Conservation (phyloP, 2,888 invertebrate species). For the Lasioglossum marginatum region DNA sequence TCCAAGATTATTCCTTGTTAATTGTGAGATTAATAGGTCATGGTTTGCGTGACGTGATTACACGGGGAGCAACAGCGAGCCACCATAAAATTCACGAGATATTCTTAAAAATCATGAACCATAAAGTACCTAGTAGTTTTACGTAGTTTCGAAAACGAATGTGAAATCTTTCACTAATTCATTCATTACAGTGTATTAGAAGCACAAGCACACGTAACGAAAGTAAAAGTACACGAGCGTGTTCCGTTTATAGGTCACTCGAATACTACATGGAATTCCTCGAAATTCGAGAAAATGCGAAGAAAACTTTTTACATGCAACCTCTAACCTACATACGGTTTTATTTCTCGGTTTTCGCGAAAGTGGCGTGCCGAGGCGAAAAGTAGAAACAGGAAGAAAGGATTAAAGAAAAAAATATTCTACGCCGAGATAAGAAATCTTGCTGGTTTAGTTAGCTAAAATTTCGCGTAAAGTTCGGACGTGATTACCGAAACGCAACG, state of each 20-base stretch:
- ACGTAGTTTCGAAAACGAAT: too few species aligned
- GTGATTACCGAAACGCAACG: conserved; percentile 48
- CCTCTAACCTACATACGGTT: conserved; percentile 56
- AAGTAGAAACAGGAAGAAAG: neutral
- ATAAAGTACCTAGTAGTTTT: too few species aligned
- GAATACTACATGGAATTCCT: conserved; percentile 9
- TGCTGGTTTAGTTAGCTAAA: conserved; percentile 23
- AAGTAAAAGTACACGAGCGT: neutral
- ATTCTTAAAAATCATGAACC: neutral
- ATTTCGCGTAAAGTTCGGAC: conserved; percentile 29
- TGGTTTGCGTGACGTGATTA: too few species aligned
- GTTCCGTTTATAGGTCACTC: conserved; percentile 12
- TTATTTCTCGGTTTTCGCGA: conserved; percentile 48
- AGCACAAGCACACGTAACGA: neutral
- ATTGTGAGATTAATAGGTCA: neutral
- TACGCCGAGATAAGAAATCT: conserved; percentile 43
- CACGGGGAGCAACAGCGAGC: too few species aligned
- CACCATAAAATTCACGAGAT: neutral
- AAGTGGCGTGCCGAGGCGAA: conserved; percentile 9
- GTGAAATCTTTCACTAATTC: neutral
- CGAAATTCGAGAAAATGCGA: conserved; percentile 22
- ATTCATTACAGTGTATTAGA: neutral
- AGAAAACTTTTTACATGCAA: conserved; percentile 47
- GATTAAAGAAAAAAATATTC: conserved; percentile 9
- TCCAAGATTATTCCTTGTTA: neutral